Conservation (phyloP, 2,888 invertebrate species). For the Microctonus aethiopoides region DNA sequence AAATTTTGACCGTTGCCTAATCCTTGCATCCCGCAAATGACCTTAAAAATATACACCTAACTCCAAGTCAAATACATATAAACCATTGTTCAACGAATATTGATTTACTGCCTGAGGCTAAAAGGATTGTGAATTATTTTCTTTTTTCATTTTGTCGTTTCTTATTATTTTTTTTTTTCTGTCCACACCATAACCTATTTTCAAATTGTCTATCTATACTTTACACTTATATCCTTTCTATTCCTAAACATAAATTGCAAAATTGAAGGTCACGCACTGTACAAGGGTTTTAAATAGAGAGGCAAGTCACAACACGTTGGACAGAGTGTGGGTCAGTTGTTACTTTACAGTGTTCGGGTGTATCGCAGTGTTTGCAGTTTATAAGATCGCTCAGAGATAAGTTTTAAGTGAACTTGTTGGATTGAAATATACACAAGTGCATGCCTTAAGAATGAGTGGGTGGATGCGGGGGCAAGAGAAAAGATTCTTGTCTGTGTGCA, state of each 20-base stretch:
- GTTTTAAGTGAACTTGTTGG: constrained; percentile 17
- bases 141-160: constrained; percentile 11
- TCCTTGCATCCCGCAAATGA: constrained; percentile 37
- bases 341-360: constrained; percentile 53
- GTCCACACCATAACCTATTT: background rate
- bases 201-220: background rate
- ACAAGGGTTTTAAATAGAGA: background rate
- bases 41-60: constrained; percentile 39
- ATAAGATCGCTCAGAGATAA: constrained; percentile 7
- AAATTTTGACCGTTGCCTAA: constrained; percentile 35
- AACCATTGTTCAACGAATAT: constrained; percentile 46
- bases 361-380: constrained; percentile 1
- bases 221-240: constrained; percentile 12
- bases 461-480: background rate
- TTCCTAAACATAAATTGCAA: constrained; percentile 56
- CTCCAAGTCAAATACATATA: constrained; percentile 20
- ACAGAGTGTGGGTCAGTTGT: constrained; percentile 57
- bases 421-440: constrained; percentile 11
- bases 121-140: constrained; percentile 35
- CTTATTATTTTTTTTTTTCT: background rate
- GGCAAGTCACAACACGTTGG: constrained; percentile 5
- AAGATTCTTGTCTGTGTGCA: background rate
- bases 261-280: constrained; percentile 57
- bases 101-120: constrained; percentile 58
- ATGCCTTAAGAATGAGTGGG: constrained; percentile 12